Conservation (phyloP, 2,888 invertebrate species). For the Branchellion lobata region DNA sequence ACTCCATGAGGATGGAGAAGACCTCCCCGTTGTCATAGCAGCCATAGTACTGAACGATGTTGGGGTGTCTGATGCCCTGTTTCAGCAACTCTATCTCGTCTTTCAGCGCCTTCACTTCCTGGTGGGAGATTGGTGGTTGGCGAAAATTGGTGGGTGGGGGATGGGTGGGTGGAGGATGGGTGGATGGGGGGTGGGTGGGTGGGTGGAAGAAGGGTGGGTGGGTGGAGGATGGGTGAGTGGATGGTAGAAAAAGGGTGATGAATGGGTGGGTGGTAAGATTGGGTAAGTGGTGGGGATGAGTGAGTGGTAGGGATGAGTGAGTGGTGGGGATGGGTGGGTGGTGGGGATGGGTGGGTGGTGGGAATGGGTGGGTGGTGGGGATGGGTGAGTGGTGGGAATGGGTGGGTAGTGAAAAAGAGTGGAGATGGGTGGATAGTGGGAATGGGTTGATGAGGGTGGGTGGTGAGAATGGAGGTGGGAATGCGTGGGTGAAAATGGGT, state of each 20-base stretch:
- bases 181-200: not conserved
- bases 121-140: conserved; percentile 39
- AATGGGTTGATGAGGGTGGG: too few species aligned
- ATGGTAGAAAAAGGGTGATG: not conserved
- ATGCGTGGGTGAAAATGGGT: too few species aligned
- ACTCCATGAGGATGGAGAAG: conserved; percentile 65
- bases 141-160: not conserved
- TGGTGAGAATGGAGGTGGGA: too few species aligned
- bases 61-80: conserved; percentile 58
- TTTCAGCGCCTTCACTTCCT: conserved; percentile 62
- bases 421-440: too few species aligned
- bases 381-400: not conserved
- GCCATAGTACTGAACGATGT: conserved; percentile 64
- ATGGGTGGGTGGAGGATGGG: not conserved
- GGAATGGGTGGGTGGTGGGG: not conserved
- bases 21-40: conserved; percentile 57
- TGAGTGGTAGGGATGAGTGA: not conserved
- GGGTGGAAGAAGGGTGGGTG: not conserved
- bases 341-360: not conserved
- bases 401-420: too few species aligned
- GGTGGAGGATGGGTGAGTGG: not conserved
- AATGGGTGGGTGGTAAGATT: not conserved
- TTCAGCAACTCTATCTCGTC: conserved; percentile 63
- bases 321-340: not conserved
- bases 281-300: not conserved